phyloP scores from a whole-genome alignment of 30 jellyfish, hydroid and myxozoan species.

The Aurelia sp. region DNA sequence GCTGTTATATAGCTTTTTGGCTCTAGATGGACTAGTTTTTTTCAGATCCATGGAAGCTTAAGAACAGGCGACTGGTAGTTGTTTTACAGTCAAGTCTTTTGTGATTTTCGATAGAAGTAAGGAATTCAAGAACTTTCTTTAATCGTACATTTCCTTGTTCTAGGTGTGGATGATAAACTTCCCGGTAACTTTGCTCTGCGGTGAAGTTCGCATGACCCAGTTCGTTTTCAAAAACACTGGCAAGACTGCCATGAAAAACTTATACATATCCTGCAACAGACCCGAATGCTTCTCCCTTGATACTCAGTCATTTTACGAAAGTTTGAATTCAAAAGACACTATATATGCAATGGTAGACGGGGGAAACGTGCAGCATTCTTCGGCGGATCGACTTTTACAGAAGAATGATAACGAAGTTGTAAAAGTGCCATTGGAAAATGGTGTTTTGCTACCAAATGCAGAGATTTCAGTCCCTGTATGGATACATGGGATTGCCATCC shows the following conservation, averaged over 20 bases:
- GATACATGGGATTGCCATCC: conserved; percentile 71
- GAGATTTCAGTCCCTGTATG: conserved; percentile 67
- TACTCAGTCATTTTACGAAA: conserved; percentile 22
- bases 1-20: no score
- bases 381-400: conserved; percentile 17
- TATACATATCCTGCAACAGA: conserved; percentile 75
- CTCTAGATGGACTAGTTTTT: no score
- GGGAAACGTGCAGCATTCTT: conserved; percentile 37
- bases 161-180: conserved; percentile 83
- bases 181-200: conserved; percentile 92
- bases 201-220: conserved; percentile 78
- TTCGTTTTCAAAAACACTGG: conserved; percentile 79
- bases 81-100: no score
- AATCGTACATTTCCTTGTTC: background rate
- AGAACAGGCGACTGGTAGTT: no score
- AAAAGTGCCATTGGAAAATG: conserved; percentile 73
- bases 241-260: conserved; percentile 57
- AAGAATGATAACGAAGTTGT: conserved; percentile 5
- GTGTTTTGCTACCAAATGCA: conserved; percentile 69
- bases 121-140: background rate
- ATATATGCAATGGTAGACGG: conserved; percentile 45
- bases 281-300: conserved; percentile 72
- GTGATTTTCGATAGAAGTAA: no score
- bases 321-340: conserved; percentile 36
- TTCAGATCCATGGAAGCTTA: no score